Percentiles rank a stretch among this genome's conserved stretches.
These are phyloP conservation scores for Onychostruthus taczanowskii DNA, from an alignment of 2,113 vertebrate species.

Conservation along the genomic window DNA sequence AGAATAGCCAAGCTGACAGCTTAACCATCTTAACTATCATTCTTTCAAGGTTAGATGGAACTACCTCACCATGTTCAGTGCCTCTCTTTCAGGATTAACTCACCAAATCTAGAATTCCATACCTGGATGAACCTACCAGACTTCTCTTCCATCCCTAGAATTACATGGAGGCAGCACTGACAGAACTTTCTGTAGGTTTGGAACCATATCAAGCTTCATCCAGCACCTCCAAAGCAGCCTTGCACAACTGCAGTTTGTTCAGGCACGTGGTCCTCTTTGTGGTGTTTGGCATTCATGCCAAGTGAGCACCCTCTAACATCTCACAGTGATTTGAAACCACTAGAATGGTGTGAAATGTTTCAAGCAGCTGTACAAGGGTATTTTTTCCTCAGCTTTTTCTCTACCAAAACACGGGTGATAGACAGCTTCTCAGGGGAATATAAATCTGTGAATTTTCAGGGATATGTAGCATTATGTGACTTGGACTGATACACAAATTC, in stretches of 20 bases:
- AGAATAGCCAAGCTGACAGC: not conserved
- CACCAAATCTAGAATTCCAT: not conserved
- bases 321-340: not conserved
- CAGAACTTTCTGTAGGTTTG: not conserved
- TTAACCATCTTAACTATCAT: not conserved
- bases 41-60: not conserved
- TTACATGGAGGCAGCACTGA: not conserved
- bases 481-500: not conserved
- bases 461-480: not conserved
- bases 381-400: not conserved
- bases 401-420: not conserved
- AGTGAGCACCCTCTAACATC: not conserved
- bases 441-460: not conserved
- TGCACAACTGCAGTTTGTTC: not conserved
- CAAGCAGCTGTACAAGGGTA: not conserved
- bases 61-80: not conserved
- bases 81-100: not conserved
- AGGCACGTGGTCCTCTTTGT: fast-evolving
- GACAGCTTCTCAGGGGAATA: not conserved
- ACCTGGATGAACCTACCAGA: not conserved
- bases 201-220: not conserved
- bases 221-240: not conserved
- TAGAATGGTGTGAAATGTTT: not conserved
- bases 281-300: not conserved
- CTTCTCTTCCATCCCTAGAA: not conserved